Base-by-base conservation (phyloP, 2,888 invertebrate genomes). In the Lasioglossum zephyrum region DNA sequence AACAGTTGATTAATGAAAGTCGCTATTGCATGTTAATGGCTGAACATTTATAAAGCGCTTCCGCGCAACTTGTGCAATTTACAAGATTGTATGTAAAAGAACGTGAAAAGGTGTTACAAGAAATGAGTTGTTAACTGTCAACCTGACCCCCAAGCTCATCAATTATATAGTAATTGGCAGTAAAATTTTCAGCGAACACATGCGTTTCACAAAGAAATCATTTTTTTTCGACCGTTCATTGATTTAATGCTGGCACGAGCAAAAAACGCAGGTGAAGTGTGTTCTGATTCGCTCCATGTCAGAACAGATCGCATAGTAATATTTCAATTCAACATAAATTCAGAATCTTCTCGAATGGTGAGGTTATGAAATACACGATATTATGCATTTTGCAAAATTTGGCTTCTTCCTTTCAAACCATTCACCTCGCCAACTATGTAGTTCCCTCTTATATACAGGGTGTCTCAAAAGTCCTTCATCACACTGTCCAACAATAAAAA, bases 281-380 rank as follows among this genome's bases (percentile, higher is more conserved):
- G 36, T 47, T 44, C 4, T 26, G 26, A 49, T 39, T n/a, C 31
- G 36, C 47, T 69, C 31, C 9, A 60, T 44, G 77, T 36, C 77
- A 26, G 22, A 41, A 26, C 74, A 77, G 75, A 81, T 81, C 70
- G 78, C 75, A 78, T 73, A 85, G 83, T 85, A 84, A 89, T 84
- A 87, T 36, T 82, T 85, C 78, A 87, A 84, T 78, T 87, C 82
- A 78, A 87, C 73, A 26, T 75, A 49, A 87, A 88, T 79, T 77
- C 81, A 77, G 85, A 79, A 78, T 83, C 87, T 87, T 90, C 86
- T 81, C 79, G 81, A 47, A 84, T 57, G 84, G 79, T 73, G 82
- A 87, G 87, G 90, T 91, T 87, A 90, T 85, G 83, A 91, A 92
- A 92, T 92, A 92, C 90, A 92, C 81, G 86, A 90, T 89, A 92